Evolutionary conservation across 2,797 vertebrate genomes (phyloP).

Genomic region (Melanotaenia trifasciata): DNA sequence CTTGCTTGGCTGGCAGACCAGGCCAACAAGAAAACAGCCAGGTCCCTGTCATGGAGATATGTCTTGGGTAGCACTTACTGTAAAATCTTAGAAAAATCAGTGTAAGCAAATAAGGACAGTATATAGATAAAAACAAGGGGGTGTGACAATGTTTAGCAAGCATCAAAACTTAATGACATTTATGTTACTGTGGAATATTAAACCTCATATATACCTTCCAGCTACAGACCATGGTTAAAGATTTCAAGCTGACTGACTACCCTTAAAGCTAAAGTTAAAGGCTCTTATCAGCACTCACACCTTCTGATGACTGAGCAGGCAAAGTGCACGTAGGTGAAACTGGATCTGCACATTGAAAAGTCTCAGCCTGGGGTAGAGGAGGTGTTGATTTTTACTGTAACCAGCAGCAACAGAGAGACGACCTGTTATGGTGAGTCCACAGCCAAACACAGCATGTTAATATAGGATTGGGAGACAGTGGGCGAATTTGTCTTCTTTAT

Average conservation of each 20-base stretch:
- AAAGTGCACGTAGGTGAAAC: slow-evolving; percentile 45
- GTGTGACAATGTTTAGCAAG: background rate
- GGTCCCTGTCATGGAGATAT: background rate
- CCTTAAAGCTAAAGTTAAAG: background rate
- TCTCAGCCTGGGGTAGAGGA: slow-evolving; percentile 61
- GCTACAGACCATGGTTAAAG: slow-evolving; percentile 7
- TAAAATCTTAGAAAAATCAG: slow-evolving; percentile 6
- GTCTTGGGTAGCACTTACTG: slow-evolving; percentile 17
- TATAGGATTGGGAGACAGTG: slow-evolving; percentile 65
- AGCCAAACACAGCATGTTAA: slow-evolving; percentile 73
- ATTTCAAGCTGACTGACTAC: slow-evolving; percentile 15
- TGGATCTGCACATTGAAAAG: slow-evolving; percentile 69
- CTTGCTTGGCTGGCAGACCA: slow-evolving; percentile 58
- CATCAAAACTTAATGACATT: slow-evolving; percentile 21
- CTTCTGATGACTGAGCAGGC: slow-evolving; percentile 49
- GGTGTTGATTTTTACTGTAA: slow-evolving; percentile 78
- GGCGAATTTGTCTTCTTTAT: slow-evolving; percentile 74
- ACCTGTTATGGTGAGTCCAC: slow-evolving; percentile 45
- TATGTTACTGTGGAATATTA: background rate
- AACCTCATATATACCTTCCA: background rate
- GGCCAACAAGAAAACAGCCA: slow-evolving; percentile 26
- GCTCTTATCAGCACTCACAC: slow-evolving; percentile 23
- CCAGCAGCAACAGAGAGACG: slow-evolving; percentile 63
- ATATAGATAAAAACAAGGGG: background rate
- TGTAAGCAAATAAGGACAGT: background rate